Percentiles rank a stretch among this genome's conserved stretches.
These are phyloP conservation scores for Meriones unguiculatus DNA, from an alignment of 2,113 vertebrate genomes.

Conservation along the genomic window DNA sequence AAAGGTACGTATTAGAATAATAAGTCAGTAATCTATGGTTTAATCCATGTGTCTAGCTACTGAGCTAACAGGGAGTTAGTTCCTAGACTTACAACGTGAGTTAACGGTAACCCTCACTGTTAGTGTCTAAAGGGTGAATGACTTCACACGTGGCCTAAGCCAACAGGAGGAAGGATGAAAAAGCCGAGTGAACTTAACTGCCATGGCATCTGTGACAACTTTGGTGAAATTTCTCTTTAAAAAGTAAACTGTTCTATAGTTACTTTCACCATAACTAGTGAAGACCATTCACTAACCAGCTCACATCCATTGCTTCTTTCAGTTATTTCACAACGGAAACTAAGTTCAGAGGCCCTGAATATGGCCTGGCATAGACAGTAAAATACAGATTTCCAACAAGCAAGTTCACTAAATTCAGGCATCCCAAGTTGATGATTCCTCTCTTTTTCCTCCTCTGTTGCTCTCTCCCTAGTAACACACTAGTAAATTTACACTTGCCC, in stretches of 20 bases:
- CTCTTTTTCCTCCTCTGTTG: neutral
- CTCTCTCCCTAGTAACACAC: neutral
- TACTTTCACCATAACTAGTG: neutral
- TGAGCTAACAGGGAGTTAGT: neutral
- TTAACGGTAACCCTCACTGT: neutral
- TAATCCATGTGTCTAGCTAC: slow-evolving; percentile 40
- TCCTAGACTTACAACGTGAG: neutral
- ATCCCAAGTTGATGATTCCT: neutral
- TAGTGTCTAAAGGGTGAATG: slow-evolving; percentile 17
- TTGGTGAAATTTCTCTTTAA: slow-evolving; percentile 46
- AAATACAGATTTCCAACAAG: slow-evolving; percentile 8
- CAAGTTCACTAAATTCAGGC: slow-evolving; percentile 15
- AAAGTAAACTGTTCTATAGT: neutral
- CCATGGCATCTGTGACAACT: neutral
- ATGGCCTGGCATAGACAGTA: neutral
- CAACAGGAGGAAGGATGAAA: neutral
- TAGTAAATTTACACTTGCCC: neutral
- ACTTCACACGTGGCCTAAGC: neutral
- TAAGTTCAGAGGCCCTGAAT: neutral
- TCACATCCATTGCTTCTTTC: neutral
- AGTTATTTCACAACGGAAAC: slow-evolving; percentile 52
- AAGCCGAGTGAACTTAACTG: neutral
- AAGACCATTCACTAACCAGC: neutral
- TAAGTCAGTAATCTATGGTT: neutral
- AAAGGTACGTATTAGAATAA: slow-evolving; percentile 16